Evolutionary conservation across 2,888 invertebrate species (phyloP).

Genomic region (Tetranychus truncatus): DNA sequence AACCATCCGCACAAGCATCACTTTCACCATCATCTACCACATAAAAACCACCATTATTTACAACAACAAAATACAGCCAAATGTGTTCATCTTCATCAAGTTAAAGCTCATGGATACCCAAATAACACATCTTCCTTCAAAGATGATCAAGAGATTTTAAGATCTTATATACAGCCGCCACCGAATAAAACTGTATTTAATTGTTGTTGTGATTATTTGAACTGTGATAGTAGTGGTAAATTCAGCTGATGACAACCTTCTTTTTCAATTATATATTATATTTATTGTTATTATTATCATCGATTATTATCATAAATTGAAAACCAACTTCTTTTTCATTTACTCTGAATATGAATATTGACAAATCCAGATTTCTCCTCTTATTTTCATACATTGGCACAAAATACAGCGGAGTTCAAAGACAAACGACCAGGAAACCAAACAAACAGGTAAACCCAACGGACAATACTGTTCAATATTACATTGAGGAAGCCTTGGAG

Average conservation of each 20-base stretch:
- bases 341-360: not conserved
- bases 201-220: conserved; percentile 2
- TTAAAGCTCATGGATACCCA: not conserved
- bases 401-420: conserved; percentile 35
- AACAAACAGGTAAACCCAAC: not conserved
- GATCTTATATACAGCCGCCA: conserved; percentile 24
- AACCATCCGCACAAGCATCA: not conserved
- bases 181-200: conserved; percentile 24
- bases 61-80: not conserved
- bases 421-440: not conserved
- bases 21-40: not conserved
- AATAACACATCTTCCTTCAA: not conserved
- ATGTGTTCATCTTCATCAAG: not conserved
- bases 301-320: too few relatives aligned
- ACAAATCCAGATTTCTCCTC: not conserved
- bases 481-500: conserved; percentile 35
- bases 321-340: too few relatives aligned
- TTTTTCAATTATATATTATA: not conserved
- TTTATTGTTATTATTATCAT: too few relatives aligned
- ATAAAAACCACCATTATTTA: not conserved
- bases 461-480: not conserved
- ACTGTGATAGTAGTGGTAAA: not conserved
- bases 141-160: conserved; percentile 20
- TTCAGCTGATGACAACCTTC: not conserved
- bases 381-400: conserved; percentile 56